Evolutionary conservation across 1,140 invertebrate species (phyloP).

Genomic region (Trachelipus rathkii): DNA sequence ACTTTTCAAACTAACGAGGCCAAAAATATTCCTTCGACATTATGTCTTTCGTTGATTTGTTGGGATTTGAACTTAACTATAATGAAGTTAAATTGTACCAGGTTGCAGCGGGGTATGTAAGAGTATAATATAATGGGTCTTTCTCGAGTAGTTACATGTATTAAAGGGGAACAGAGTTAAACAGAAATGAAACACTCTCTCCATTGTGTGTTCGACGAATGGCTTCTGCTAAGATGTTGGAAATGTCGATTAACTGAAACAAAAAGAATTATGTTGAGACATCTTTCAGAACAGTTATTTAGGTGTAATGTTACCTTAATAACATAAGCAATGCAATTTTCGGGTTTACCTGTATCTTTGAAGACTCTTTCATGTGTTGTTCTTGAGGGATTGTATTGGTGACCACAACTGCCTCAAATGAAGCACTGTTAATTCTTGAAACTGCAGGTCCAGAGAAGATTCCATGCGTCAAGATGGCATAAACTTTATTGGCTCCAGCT

Average conservation of each 20-base stretch:
- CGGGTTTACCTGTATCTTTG: slow-evolving; percentile 78
- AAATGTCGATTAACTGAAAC: slow-evolving; percentile 43
- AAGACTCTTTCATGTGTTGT: slow-evolving; percentile 88
- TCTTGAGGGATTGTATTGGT: slow-evolving; percentile 98
- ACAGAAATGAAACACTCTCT: slow-evolving; percentile 42
- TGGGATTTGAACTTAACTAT: too few species aligned
- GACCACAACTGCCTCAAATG: slow-evolving; percentile 96
- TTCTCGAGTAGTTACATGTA: neutral
- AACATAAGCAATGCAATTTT: slow-evolving; percentile 47
- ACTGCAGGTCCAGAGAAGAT: slow-evolving; percentile 97
- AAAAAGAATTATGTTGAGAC: neutral
- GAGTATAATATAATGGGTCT: too few species aligned
- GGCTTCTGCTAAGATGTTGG: slow-evolving; percentile 43
- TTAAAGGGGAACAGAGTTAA: slow-evolving; percentile 44
- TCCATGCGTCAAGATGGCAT: slow-evolving; percentile 96
- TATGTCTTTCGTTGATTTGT: too few species aligned
- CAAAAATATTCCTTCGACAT: too few species aligned
- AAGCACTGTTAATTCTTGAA: slow-evolving; percentile 89
- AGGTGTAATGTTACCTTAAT: too few species aligned
- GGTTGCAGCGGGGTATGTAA: too few species aligned
- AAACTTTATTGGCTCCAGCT: slow-evolving; percentile 95
- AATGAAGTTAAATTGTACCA: too few species aligned
- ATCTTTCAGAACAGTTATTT: too few species aligned
- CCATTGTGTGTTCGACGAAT: slow-evolving; percentile 44
- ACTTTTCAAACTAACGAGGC: too few species aligned